Evolutionary conservation across 1,140 invertebrate species (phyloP), one percentile per base, ranked within the genome.

Genomic region (Drosophila hydei): DNA sequence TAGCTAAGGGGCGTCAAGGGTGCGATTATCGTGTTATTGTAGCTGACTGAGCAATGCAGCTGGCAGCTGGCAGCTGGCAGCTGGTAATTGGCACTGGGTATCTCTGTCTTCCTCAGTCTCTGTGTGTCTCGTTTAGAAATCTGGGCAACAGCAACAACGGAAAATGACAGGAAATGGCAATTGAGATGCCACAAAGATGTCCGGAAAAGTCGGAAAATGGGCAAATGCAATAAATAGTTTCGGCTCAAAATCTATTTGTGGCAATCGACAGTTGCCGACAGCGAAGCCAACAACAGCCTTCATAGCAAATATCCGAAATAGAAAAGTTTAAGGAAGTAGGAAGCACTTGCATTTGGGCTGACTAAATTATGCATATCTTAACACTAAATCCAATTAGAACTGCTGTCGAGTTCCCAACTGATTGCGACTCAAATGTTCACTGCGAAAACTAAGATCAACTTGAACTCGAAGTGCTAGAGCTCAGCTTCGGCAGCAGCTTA

Each of bases 191-290:
- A 42, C 40, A 56, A 43, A 40, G 52, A 42, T 43, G 54, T 11
- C 21, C 33, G 19, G 52, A 19, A 4, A 25, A 25, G 21, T 25
- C 11, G 48, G 48, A 14, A 42, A 43, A 18, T 27, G 19, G 14
- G 38, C 51, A 23, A 38, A 38, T 40, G 54, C 38, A 43, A 56
- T 43, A 43, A 43, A 56, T 43, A 43, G 23, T 42, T 43, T 9
- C 8, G 27, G n/a, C 38, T 40, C 21, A 25, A 56, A 51, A 11
- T 16, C 6, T 16, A 42, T 52, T 33, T 33, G 50, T 52, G 27
- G 50, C 27, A 7, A 25, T 2, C 12, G 21, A 19, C 43, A 11
- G 18, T 21, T 21, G 18, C 18, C 4, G 14, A 16, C 16, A 8
- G 38, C 16, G 1, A 16, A 14, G 0, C 36, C n/a, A 40, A 42